Percentiles rank a stretch among this genome's conserved stretches.
Evolutionary conservation across 2,113 vertebrate genomes (phyloP).

Genomic region (Sorex araneus): DNA sequence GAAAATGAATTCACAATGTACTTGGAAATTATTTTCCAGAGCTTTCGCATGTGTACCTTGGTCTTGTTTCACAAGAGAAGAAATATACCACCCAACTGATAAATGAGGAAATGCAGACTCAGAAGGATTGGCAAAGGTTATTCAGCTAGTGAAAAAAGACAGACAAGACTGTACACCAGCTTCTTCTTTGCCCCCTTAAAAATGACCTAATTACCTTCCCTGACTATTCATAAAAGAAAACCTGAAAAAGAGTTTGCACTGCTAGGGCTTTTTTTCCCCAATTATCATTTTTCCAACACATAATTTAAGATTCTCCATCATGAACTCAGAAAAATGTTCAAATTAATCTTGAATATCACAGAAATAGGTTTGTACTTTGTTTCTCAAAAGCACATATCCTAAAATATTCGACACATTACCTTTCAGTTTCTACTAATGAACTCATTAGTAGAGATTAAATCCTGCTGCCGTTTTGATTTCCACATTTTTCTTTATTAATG

Average conservation of each 20-base stretch:
- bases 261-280: background rate
- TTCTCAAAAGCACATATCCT: background rate
- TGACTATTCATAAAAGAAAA: background rate
- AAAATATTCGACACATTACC: background rate
- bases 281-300: background rate
- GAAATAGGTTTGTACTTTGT: constrained; percentile 43
- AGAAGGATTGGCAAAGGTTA: background rate
- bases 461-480: no score
- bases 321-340: constrained; percentile 21
- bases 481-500: no score
- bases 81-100: background rate
- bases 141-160: background rate
- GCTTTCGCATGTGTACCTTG: background rate
- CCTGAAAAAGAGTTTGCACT: background rate
- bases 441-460: background rate
- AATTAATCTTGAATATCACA: constrained; percentile 39
- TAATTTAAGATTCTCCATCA: background rate
- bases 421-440: background rate
- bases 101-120: background rate
- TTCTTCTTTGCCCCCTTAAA: no score
- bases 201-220: background rate
- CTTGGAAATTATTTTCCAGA: background rate
- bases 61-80: background rate
- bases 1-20: background rate
- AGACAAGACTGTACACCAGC: background rate